phyloP scores from a whole-genome alignment of 2,113 vertebrate species.

The Diadophis punctatus region DNA sequence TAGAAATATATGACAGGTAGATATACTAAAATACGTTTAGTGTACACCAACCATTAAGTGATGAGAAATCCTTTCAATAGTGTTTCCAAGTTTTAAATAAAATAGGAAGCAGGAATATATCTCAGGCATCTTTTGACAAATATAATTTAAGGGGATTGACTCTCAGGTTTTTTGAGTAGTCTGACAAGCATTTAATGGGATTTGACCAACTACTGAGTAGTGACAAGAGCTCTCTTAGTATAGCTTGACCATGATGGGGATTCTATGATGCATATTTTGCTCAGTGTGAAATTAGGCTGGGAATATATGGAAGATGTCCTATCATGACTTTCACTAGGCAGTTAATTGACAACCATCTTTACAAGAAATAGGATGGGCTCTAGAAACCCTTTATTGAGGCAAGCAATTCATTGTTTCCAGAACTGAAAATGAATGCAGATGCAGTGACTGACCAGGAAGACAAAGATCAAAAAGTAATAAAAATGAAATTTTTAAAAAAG shows the following conservation, averaged over 20 bases:
- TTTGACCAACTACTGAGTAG: slow-evolving; percentile 55
- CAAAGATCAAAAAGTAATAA: neutral
- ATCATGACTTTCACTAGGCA: neutral
- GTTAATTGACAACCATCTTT: slow-evolving; percentile 1
- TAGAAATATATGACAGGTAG: slow-evolving; percentile 41
- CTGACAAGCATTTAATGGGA: slow-evolving; percentile 66
- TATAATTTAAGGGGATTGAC: slow-evolving; percentile 66
- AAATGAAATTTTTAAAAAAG: neutral
- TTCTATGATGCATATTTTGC: rapidly evolving
- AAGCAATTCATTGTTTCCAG: slow-evolving; percentile 28
- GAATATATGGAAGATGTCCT: rapidly evolving
- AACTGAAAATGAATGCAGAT: slow-evolving; percentile 29
- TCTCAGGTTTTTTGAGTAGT: slow-evolving; percentile 48
- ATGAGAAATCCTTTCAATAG: slow-evolving; percentile 54
- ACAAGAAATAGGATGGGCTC: slow-evolving; percentile 8
- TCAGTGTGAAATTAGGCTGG: rapidly evolving
- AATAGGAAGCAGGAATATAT: slow-evolving; percentile 61
- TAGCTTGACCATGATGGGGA: neutral
- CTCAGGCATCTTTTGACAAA: slow-evolving; percentile 66
- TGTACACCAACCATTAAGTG: slow-evolving; percentile 39
- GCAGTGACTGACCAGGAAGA: slow-evolving; percentile 38
- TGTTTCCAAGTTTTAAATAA: slow-evolving; percentile 60
- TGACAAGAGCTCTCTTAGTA: slow-evolving; percentile 39
- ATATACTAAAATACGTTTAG: slow-evolving; percentile 48
- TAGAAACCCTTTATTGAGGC: slow-evolving; percentile 22